phyloP scores from a whole-genome alignment of 2,797 vertebrate genomes.

The Melanotaenia nigrans region DNA sequence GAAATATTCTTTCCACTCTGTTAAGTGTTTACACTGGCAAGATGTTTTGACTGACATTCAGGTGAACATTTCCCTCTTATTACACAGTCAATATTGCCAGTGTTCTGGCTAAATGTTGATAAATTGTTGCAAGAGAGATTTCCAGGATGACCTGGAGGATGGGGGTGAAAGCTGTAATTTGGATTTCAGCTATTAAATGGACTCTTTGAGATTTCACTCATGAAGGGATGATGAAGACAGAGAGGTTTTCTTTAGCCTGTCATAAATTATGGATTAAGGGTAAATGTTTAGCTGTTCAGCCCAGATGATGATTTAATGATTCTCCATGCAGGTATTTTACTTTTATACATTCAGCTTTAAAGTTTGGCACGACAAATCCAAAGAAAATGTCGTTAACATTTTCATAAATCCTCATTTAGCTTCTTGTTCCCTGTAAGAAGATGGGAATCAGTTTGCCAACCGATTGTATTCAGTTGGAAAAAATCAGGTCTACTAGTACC shows the following conservation, averaged over 20 bases:
- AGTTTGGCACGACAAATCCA: conserved; percentile 11
- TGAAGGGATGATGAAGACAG: conserved; percentile 19
- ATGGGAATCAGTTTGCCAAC: neutral
- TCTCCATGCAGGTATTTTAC: neutral
- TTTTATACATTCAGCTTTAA: neutral
- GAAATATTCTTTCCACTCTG: conserved; percentile 58
- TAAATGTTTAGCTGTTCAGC: conserved; percentile 19
- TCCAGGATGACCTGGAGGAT: conserved; percentile 53
- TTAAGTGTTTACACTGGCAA: conserved; percentile 71
- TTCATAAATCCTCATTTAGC: conserved; percentile 6
- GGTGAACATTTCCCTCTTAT: conserved; percentile 64
- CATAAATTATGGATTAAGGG: conserved; percentile 14
- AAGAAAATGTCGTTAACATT: neutral
- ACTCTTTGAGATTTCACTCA: conserved; percentile 47
- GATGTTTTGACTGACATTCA: conserved; percentile 51
- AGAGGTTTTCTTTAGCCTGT: conserved; percentile 10
- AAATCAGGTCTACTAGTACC: neutral
- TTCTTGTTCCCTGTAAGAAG: neutral
- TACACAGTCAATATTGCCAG: conserved; percentile 56
- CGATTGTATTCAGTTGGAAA: neutral
- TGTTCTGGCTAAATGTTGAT: conserved; percentile 52
- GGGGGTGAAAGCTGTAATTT: conserved; percentile 43
- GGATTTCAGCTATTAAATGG: conserved; percentile 46
- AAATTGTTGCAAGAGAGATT: conserved; percentile 48
- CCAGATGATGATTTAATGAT: conserved; percentile 11